These are phyloP conservation scores for Scleropages formosus DNA, from an alignment of 2,797 vertebrate genomes.

Conservation along the genomic window DNA sequence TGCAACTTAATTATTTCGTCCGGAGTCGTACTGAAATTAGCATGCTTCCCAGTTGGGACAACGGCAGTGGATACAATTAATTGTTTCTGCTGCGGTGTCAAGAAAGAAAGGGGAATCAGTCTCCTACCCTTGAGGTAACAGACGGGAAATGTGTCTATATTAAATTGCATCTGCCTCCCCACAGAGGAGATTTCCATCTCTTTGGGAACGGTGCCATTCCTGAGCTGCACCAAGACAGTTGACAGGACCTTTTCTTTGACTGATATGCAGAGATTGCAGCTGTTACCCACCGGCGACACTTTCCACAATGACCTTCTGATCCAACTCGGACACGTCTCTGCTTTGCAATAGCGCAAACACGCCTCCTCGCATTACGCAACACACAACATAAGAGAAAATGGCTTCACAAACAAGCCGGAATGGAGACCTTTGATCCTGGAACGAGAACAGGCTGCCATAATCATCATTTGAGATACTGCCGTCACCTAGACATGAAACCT, in stretches of 20 bases:
- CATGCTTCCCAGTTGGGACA: constrained; percentile 6
- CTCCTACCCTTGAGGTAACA: not conserved
- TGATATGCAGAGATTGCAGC: constrained; percentile 32
- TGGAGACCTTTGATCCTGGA: not conserved
- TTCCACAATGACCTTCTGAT: constrained; percentile 43
- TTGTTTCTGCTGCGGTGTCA: not conserved
- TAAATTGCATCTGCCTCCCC: not conserved
- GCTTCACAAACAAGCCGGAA: constrained; percentile 36
- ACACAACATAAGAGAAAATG: constrained; percentile 28
- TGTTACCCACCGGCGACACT: constrained; percentile 28
- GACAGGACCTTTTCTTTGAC: constrained; percentile 30
- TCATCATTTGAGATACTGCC: not conserved
- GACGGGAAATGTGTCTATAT: not conserved
- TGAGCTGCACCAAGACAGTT: constrained; percentile 16
- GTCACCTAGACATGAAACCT: not conserved
- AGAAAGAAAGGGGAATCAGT: not conserved
- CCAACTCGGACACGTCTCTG: constrained; percentile 40
- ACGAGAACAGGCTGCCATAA: not conserved
- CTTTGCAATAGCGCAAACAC: not conserved
- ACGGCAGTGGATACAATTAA: constrained; percentile 9
- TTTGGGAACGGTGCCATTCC: not conserved
- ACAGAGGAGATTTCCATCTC: not conserved
- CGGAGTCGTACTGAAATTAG: not conserved
- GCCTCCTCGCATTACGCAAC: constrained; percentile 19
- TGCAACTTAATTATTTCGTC: constrained; percentile 12